These are phyloP conservation scores for Nycticebus coucang DNA, from an alignment of 2,113 vertebrate genomes.

Conservation along the genomic window DNA sequence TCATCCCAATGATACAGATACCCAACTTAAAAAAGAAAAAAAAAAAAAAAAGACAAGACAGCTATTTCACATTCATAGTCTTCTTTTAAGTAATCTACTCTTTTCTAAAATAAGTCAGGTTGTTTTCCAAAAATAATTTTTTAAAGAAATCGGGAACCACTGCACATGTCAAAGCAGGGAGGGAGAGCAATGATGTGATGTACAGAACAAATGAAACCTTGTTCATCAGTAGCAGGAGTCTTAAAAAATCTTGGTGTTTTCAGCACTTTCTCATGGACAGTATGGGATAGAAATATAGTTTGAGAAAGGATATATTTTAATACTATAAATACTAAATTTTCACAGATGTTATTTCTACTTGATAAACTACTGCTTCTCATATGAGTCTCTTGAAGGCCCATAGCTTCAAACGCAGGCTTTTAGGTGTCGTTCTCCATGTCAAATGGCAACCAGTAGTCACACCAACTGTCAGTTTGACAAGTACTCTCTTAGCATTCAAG, in stretches of 20 bases:
- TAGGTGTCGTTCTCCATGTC: conserved; percentile 56
- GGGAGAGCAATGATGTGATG: background rate
- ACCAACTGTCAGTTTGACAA: conserved; percentile 69
- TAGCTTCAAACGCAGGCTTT: conserved; percentile 48
- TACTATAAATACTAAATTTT: conserved; percentile 5
- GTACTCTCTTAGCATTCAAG: conserved; percentile 48
- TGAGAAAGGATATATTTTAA: conserved; percentile 47
- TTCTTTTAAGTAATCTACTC: background rate
- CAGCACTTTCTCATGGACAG: background rate
- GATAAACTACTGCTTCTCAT: conserved; percentile 47
- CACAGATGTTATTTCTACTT: conserved; percentile 40
- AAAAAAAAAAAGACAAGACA: background rate
- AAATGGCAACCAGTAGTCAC: conserved; percentile 66
- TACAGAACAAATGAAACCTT: conserved; percentile 23
- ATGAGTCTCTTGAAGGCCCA: conserved; percentile 52
- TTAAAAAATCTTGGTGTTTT: conserved; percentile 50
- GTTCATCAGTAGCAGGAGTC: conserved; percentile 17
- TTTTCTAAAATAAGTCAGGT: background rate
- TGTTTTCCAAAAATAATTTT: background rate
- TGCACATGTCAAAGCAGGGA: conserved; percentile 15
- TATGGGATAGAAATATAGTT: background rate
- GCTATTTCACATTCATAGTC: background rate
- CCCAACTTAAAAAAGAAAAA: background rate
- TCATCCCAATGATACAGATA: background rate
- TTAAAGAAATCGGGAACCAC: background rate